Percentiles rank a stretch among this genome's conserved stretches.
These are phyloP conservation scores for Pasiphila rectangulata DNA, from an alignment of 2,888 invertebrate species.

Conservation along the genomic window DNA sequence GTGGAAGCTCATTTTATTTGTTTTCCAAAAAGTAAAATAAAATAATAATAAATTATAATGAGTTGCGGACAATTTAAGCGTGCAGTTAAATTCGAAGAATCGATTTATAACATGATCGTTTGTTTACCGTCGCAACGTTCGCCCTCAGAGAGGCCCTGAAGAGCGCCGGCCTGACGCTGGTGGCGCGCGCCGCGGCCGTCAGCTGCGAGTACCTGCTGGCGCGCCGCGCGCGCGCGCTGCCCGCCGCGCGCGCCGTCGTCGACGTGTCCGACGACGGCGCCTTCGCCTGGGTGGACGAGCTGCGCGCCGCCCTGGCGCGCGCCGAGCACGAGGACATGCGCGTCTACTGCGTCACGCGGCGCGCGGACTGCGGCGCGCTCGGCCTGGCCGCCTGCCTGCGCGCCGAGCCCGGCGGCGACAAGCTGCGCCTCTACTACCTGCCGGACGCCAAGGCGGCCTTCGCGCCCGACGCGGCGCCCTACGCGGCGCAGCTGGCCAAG, in stretches of 20 bases:
- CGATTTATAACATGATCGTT: not conserved
- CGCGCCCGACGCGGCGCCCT: slow-evolving; percentile 78
- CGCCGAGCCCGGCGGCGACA: slow-evolving; percentile 91
- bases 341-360: slow-evolving; percentile 85
- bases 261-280: slow-evolving; percentile 83
- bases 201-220: slow-evolving; percentile 85
- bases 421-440: slow-evolving; percentile 86
- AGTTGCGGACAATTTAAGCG: no score
- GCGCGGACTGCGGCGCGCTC: slow-evolving; percentile 87
- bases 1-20: no score
- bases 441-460: slow-evolving; percentile 84
- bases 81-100: no score
- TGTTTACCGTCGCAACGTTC: not conserved
- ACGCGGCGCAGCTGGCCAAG: slow-evolving; percentile 82
- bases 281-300: slow-evolving; percentile 89
- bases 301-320: slow-evolving; percentile 88
- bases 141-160: slow-evolving; percentile 52
- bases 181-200: slow-evolving; percentile 80
- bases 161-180: slow-evolving; percentile 54
- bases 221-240: slow-evolving; percentile 79
- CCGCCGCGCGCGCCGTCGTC: slow-evolving; percentile 75
- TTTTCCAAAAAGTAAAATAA: no score
- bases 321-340: slow-evolving; percentile 81
- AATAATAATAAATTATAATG: no score
- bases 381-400: slow-evolving; percentile 95